Evolutionary conservation across 2,113 vertebrate genomes (phyloP), one percentile per base, ranked within the genome.

Genomic region (Phrynocephalus versicolor): DNA sequence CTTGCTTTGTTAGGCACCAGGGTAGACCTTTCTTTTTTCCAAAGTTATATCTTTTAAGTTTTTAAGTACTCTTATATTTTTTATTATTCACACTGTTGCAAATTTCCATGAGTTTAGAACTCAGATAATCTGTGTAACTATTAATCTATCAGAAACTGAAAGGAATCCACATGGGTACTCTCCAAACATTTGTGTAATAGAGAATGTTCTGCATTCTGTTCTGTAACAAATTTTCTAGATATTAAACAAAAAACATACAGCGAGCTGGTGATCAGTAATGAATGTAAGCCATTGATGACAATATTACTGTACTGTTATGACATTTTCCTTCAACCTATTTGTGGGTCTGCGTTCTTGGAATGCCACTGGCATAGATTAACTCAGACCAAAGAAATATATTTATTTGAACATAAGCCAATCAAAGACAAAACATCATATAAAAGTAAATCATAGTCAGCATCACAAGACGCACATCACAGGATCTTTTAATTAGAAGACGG

Each of bases 391-490:
- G 30, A 65, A 75, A 37, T 79, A 27, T 70, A 72, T 58, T 62
- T 69, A 78, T 85, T 80, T 81, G 78, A 74, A 81, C 37, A 9
- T 27, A 55, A 37, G 39, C 41, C 70, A 86, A 58, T 60, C 15
- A 9, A 37, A 74, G n/a, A 73, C 27, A 72, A 73, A 85, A 73
- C 0, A 37, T 55, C 58, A 51, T 65, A 55, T 37, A 65, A 64
- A 73, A 55, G n/a, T 64, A 23, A 80, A 73, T 30, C 51, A 82
- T 16, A 77, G 65, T 41, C 0, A 93, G 18, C 87, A 86, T 91
- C 84, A 86, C 45, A 90, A 88, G 62, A 58, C 78, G 15, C 55
- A 12, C 3, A 74, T 69, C 83, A 88, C 14, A 82, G 57, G 57
- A 82, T 65, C 69, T 88, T 67, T 79, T 30, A 91, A 79, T 0